phyloP scores from a whole-genome alignment of 2,113 vertebrate genomes.

The Coracopsis vasa region DNA sequence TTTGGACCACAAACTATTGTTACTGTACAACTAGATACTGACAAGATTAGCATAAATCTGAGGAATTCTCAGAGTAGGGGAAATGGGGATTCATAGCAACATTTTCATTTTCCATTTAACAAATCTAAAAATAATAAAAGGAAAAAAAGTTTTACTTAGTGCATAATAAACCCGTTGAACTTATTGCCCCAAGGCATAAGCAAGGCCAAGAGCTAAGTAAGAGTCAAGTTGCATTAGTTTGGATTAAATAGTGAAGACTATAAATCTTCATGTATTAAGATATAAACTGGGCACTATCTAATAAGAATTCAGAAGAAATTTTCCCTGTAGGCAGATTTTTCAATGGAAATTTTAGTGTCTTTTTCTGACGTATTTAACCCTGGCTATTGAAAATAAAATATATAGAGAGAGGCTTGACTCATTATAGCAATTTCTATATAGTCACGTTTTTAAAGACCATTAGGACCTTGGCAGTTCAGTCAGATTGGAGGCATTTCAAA shows the following conservation, averaged over 20 bases:
- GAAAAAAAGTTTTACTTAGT: not conserved
- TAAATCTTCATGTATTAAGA: constrained; percentile 5
- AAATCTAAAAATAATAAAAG: not conserved
- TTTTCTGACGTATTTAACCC: not conserved
- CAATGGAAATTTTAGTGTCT: not conserved
- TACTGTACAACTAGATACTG: not conserved
- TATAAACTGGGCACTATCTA: not conserved
- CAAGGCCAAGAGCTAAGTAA: not conserved
- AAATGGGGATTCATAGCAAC: not conserved
- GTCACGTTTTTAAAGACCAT: not conserved
- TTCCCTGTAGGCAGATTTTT: constrained; percentile 23
- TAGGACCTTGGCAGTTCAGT: not conserved
- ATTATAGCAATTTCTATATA: not conserved
- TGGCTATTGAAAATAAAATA: not conserved
- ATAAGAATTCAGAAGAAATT: constrained; percentile 19
- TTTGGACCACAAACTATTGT: not conserved
- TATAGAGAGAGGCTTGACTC: not conserved
- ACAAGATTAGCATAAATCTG: not conserved
- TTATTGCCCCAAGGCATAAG: not conserved
- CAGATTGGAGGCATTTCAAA: not conserved
- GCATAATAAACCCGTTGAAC: not conserved
- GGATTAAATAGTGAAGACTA: not conserved
- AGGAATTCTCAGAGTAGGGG: not conserved
- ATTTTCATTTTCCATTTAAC: not conserved
- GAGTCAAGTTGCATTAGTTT: not conserved